Percentiles rank a stretch among this genome's conserved stretches.
These are phyloP conservation scores for Pseudomyrmex cubaensis DNA, from an alignment of 1,140 invertebrate species.

Conservation along the genomic window DNA sequence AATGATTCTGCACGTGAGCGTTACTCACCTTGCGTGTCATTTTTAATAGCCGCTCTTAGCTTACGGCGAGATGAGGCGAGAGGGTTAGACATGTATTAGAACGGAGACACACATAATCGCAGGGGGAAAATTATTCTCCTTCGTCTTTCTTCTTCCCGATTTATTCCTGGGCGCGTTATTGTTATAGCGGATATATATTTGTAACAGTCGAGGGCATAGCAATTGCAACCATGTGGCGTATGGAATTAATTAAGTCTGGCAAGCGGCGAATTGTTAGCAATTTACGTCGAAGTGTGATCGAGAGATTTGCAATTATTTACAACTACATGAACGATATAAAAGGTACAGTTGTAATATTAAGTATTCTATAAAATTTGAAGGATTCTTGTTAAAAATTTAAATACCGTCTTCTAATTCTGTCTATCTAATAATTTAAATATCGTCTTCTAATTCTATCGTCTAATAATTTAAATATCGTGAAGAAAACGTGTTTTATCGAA, in stretches of 20 bases:
- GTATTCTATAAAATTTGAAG: background rate
- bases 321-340: slow-evolving; percentile 3
- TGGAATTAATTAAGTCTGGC: slow-evolving; percentile 65
- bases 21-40: background rate
- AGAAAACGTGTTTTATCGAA: too few species aligned
- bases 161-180: slow-evolving; percentile 26
- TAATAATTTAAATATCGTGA: too few species aligned
- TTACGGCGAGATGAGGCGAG: slow-evolving; percentile 17
- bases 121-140: slow-evolving; percentile 2
- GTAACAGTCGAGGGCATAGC: slow-evolving; percentile 56
- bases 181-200: slow-evolving; percentile 10
- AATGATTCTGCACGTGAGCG: slow-evolving; percentile 9
- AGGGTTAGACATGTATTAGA: slow-evolving; percentile 64
- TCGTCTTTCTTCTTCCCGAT: slow-evolving; percentile 16
- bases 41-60: slow-evolving; percentile 26
- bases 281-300: slow-evolving; percentile 25
- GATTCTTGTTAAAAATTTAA: background rate
- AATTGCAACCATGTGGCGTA: slow-evolving; percentile 69
- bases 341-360: background rate
- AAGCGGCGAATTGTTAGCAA: slow-evolving; percentile 73
- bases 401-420: background rate
- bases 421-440: too few species aligned
- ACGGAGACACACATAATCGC: slow-evolving; percentile 8
- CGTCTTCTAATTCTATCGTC: background rate
- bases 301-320: slow-evolving; percentile 52